Evolutionary conservation across 2,888 invertebrate species (phyloP).

Genomic region (Drosophila lacicola): DNA sequence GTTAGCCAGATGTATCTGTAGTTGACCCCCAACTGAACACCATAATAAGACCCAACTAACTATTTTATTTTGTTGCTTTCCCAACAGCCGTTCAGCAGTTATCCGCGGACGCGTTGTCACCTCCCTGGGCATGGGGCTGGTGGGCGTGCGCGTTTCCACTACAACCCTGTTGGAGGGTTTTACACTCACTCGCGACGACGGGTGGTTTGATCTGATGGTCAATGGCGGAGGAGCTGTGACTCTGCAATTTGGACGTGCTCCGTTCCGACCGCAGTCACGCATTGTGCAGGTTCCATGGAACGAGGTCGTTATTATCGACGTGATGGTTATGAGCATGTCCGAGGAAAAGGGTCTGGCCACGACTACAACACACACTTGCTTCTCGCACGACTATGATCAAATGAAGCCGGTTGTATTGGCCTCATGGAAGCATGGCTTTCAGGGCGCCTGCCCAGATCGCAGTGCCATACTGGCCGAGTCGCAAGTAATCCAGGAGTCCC

Average conservation of each 20-base stretch:
- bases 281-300: slow-evolving; percentile 98
- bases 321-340: slow-evolving; percentile 92
- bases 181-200: slow-evolving; percentile 95
- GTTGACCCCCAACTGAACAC: slow-evolving; percentile 8
- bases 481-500: slow-evolving; percentile 97
- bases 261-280: slow-evolving; percentile 94
- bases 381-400: slow-evolving; percentile 94
- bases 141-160: slow-evolving; percentile 98
- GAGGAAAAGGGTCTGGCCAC: slow-evolving; percentile 90
- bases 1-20: slow-evolving; percentile 50
- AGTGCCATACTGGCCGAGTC: slow-evolving; percentile 96
- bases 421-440: slow-evolving; percentile 97
- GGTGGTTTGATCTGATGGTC: slow-evolving; percentile 98
- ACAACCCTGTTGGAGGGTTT: slow-evolving; percentile 98
- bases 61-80: slow-evolving; percentile 32
- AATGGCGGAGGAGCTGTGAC: slow-evolving; percentile 99
- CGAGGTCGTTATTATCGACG: slow-evolving; percentile 97
- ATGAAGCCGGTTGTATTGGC: slow-evolving; percentile 97
- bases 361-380: slow-evolving; percentile 91
- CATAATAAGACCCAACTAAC: slow-evolving; percentile 58
- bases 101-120: slow-evolving; percentile 97
- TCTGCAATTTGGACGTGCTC: slow-evolving; percentile 96
- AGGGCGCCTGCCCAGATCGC: slow-evolving; percentile 96
- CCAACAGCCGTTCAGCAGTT: slow-evolving; percentile 95
- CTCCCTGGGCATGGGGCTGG: slow-evolving; percentile 95